Conservation (phyloP, 2,797 vertebrate species). For the Acomys russatus region DNA sequence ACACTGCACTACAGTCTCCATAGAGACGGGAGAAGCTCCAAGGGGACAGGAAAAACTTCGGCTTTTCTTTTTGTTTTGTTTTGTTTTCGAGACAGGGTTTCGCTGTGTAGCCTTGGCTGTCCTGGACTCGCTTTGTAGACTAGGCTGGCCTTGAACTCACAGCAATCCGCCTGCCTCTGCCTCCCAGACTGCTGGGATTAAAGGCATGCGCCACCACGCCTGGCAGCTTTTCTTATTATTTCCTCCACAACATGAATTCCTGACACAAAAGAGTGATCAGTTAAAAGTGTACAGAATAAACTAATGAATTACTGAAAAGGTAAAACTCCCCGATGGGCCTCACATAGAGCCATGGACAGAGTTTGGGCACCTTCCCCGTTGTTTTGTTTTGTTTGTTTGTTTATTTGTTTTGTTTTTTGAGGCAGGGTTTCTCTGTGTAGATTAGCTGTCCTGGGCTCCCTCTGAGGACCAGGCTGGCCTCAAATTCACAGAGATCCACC, state of each 20-base stretch:
- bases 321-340: neutral
- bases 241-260: neutral
- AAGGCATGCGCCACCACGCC: no score
- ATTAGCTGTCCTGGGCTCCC: neutral
- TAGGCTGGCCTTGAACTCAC: no score
- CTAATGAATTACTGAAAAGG: neutral
- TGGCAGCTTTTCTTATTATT: neutral
- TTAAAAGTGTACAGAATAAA: neutral
- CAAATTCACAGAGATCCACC: no score
- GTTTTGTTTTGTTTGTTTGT: neutral
- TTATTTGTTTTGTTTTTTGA: neutral
- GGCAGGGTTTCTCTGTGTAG: neutral
- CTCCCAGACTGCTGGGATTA: no score
- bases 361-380: neutral
- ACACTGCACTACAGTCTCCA: fast-evolving
- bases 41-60: neutral
- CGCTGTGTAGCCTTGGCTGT: no score
- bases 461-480: neutral
- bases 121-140: no score
- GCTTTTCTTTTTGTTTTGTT: no score
- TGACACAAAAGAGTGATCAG: neutral
- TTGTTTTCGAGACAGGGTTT: no score
- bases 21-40: neutral
- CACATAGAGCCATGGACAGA: neutral
- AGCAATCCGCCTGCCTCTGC: no score